Conservation (phyloP, 2,888 invertebrate species). For the Escarpia spicata region DNA sequence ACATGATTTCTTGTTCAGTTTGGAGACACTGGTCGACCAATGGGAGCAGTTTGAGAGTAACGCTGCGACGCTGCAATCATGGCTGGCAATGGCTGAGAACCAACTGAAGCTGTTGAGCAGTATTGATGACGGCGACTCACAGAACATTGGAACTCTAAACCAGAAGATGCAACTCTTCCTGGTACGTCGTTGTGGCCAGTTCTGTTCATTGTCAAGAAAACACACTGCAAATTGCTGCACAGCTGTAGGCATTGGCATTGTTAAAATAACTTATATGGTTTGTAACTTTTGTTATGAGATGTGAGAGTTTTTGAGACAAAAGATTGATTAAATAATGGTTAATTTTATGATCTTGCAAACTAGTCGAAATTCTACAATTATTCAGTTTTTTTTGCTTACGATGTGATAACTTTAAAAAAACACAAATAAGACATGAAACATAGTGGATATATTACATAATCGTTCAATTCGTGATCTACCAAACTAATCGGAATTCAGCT, state of each 20-base stretch:
- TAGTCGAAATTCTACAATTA: too few species aligned
- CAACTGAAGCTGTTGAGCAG: slow-evolving; percentile 49
- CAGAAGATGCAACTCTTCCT: slow-evolving; percentile 58
- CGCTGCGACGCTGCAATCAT: slow-evolving; percentile 53
- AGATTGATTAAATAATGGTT: too few species aligned
- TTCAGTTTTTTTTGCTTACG: too few species aligned
- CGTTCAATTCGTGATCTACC: too few species aligned
- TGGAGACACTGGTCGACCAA: slow-evolving; percentile 57
- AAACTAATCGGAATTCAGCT: too few species aligned
- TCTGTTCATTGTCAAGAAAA: not conserved
- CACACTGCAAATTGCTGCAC: not conserved
- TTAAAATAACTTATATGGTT: not conserved
- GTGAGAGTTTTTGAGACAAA: too few species aligned
- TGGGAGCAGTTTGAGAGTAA: slow-evolving; percentile 58
- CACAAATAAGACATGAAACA: too few species aligned
- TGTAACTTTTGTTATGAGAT: slow-evolving; percentile 12
- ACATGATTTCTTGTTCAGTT: slow-evolving; percentile 42
- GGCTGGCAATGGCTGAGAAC: slow-evolving; percentile 55
- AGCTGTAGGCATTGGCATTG: not conserved
- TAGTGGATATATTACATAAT: too few species aligned
- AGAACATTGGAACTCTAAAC: slow-evolving; percentile 54
- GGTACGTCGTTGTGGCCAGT: slow-evolving; percentile 45
- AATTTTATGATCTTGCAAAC: too few species aligned
- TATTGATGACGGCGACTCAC: slow-evolving; percentile 51
- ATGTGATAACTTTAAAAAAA: too few species aligned